Percentiles rank a stretch among this genome's conserved stretches.
Conservation (phyloP, 1,140 invertebrate genomes). For the Nasonia giraulti region DNA sequence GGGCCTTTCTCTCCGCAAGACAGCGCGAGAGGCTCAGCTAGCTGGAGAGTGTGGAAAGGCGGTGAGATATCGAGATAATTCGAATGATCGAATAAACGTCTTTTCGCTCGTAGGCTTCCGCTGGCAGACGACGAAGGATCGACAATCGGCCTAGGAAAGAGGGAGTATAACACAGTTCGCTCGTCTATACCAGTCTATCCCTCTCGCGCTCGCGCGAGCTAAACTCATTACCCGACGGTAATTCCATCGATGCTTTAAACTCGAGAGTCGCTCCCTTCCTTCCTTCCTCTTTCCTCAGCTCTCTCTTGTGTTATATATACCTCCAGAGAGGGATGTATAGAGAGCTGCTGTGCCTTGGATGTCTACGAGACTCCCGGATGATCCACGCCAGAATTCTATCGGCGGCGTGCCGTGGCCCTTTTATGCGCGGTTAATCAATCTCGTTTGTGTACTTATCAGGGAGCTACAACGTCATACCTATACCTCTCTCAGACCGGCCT, state of each 20-base stretch:
- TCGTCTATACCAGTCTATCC: conserved; percentile 59
- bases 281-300: neutral
- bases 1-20: conserved; percentile 14
- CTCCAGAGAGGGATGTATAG: conserved; percentile 58
- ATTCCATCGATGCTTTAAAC: conserved; percentile 69
- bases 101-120: neutral
- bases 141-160: conserved; percentile 48
- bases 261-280: conserved; percentile 56
- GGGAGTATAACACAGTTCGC: conserved; percentile 9
- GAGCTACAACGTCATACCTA: neutral
- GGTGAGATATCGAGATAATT: conserved; percentile 58
- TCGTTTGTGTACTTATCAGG: conserved; percentile 43
- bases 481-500: neutral
- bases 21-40: neutral
- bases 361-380: neutral
- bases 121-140: conserved; percentile 37
- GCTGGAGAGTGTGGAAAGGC: conserved; percentile 23
- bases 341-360: conserved; percentile 36
- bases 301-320: neutral
- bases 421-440: conserved; percentile 52
- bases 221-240: conserved; percentile 69
- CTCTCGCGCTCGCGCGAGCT: conserved; percentile 54
- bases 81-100: conserved; percentile 61
- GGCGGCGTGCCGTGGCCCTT: conserved; percentile 37
- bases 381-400: conserved; percentile 32